These are phyloP conservation scores for Ciconia stormi DNA, from an alignment of 2,113 vertebrate species.

Conservation along the genomic window DNA sequence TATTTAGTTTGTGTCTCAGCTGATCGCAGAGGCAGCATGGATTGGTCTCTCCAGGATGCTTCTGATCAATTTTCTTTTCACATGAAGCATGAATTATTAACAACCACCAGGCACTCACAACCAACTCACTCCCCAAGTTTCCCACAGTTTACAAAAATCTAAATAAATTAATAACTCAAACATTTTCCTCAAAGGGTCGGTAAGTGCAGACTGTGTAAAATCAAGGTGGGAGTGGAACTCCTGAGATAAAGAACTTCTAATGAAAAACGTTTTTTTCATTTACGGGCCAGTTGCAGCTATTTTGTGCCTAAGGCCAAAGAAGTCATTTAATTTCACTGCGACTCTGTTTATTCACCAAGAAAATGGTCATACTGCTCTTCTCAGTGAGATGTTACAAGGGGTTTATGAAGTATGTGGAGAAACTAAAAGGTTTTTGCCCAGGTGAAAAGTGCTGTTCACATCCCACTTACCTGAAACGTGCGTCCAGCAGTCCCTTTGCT, in stretches of 20 bases:
- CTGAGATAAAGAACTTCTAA: background rate
- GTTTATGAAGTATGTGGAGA: background rate
- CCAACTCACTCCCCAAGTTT: background rate
- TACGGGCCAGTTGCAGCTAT: background rate
- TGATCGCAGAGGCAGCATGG: constrained; percentile 1
- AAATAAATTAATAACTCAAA: background rate
- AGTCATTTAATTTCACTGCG: rapidly evolving
- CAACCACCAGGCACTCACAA: background rate
- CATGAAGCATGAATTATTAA: constrained; percentile 30
- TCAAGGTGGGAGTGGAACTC: background rate
- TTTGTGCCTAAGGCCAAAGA: background rate
- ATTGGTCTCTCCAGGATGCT: constrained; percentile 43
- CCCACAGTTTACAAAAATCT: background rate
- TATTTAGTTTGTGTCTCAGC: constrained; percentile 13
- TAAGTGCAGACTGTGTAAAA: background rate
- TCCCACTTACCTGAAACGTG: background rate
- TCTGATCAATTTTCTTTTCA: constrained; percentile 47
- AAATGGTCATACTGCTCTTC: background rate
- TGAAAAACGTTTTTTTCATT: background rate
- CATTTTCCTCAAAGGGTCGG: background rate
- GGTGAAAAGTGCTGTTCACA: rapidly evolving
- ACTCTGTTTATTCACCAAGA: background rate
- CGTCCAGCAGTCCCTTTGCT: background rate
- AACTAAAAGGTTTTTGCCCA: background rate
- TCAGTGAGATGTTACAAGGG: background rate